Base-by-base conservation (phyloP, 1,140 invertebrate genomes). In the Drosophila ambigua region DNA sequence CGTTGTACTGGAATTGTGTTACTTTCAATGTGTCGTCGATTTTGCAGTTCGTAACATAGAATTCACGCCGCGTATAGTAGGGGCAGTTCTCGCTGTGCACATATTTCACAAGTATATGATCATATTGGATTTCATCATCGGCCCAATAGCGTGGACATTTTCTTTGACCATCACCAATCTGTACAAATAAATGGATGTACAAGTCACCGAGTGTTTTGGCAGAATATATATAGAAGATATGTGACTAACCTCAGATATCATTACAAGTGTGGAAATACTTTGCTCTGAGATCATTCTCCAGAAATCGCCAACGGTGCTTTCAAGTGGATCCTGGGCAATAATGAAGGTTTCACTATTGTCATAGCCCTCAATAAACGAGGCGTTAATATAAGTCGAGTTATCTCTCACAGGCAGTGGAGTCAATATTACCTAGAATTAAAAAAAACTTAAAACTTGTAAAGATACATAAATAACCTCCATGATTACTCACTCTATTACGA, bases 221-320 rank as follows among this genome's bases (percentile, higher is more conserved):
- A 9, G 31, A 41, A 50, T 5, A 9, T 39, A 44, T n/a, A 41
- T 16, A 16, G n/a, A 24, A 13, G 15, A 15, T 35, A 31, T 7
- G 39, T n/a, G 5, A 91, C 95, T 94, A 90, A 98, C 94, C 92
- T 98, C 97, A 48, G 97, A 98, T 43, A 99, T 94, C 98, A 99
- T 99, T 35, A 98, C 97, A 61, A 99, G 95, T 2, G 97, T 98
- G 48, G 95, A 95, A 26, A 98, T 95, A 91, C 96, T 96, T 84
- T 98, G 97, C 92, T 99, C 98, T 20, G 96, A 97, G 50, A 99
- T 95, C 98, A 99, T 98, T 90, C 98, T 94, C 98, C 98, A 99
- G 92, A 99, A 99, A 93, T 99, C 98, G 67, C 95, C 94, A 58
- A 97, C 95, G 0, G 98, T 99, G 64, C 94, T 94, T 28, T 97